Conservation (phyloP, 2,113 vertebrate genomes). For the Pontoporia blainvillei region DNA sequence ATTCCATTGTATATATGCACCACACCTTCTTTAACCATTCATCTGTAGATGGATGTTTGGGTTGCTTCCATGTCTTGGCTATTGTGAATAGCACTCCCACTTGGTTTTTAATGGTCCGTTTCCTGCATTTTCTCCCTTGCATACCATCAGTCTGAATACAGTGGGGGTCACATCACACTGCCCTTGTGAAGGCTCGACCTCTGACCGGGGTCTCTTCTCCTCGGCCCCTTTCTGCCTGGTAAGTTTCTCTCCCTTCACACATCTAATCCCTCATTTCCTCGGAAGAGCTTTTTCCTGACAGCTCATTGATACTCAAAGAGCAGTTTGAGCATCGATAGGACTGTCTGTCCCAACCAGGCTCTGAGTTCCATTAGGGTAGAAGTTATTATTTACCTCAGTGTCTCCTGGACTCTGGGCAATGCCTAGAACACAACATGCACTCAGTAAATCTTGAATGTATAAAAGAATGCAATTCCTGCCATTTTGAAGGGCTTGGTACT, state of each 20-base stretch:
- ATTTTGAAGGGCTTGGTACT: neutral
- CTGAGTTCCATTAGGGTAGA: neutral
- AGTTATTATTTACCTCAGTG: neutral
- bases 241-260: neutral
- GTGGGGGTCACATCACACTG: too few relatives aligned
- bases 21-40: neutral
- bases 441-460: neutral
- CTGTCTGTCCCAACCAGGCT: neutral
- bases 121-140: neutral
- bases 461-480: neutral
- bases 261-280: neutral
- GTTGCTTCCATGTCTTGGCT: neutral
- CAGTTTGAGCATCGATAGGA: neutral
- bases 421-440: neutral
- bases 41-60: neutral
- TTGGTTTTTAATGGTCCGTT: neutral
- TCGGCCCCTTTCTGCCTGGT: neutral
- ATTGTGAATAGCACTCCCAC: neutral
- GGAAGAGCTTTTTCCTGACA: neutral
- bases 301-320: neutral
- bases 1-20: fast-evolving
- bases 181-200: neutral
- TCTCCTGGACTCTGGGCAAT: neutral
- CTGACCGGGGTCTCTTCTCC: neutral
- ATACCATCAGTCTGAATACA: neutral